phyloP scores from a whole-genome alignment of 2,113 vertebrate genomes.

The Callipepla squamata region DNA sequence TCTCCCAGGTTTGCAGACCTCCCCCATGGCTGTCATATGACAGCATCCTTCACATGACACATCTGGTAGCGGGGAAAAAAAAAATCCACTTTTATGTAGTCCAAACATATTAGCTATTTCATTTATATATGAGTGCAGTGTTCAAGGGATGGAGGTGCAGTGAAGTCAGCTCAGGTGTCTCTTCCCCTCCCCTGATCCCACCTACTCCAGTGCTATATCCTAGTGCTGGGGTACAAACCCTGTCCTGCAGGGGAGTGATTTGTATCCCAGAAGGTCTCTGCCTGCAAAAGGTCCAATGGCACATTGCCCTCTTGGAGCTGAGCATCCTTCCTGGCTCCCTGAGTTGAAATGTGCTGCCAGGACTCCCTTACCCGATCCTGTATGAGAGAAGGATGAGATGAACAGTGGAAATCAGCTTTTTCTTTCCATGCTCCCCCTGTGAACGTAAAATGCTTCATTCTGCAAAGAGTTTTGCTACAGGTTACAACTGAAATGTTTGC shows the following conservation, averaged over 20 bases:
- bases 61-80: neutral
- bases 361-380: neutral
- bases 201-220: neutral
- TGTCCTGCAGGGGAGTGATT: neutral
- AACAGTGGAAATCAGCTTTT: neutral
- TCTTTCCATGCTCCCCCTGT: neutral
- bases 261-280: neutral
- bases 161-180: neutral
- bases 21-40: neutral
- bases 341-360: neutral
- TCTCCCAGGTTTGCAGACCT: constrained; percentile 1
- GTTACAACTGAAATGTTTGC: neutral
- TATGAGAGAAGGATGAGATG: neutral
- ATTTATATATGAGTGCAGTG: neutral
- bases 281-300: neutral
- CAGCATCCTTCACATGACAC: neutral
- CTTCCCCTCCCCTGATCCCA: neutral
- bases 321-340: neutral
- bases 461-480: neutral
- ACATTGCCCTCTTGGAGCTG: neutral
- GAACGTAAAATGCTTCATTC: neutral
- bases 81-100: neutral
- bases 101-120: neutral
- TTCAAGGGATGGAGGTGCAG: neutral
- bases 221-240: neutral